A percentile compares a stretch with the other conserved stretches of the same genome.
Evolutionary conservation across 2,888 invertebrate species (phyloP).

Genomic region (Pharmacophagus antenor): DNA sequence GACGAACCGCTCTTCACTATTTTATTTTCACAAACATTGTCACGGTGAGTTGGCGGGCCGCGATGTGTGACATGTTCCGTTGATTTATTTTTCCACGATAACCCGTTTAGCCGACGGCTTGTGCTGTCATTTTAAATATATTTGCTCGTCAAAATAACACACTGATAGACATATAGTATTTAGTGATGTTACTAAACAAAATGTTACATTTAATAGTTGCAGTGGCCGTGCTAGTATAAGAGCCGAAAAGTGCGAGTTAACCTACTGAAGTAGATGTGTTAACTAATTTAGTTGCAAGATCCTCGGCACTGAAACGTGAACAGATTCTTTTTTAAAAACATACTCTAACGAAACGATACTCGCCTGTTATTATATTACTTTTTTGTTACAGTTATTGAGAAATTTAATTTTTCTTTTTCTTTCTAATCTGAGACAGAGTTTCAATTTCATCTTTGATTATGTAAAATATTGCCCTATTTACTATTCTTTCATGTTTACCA

Average conservation of each 20-base stretch:
- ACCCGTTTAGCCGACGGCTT: slow-evolving; percentile 14
- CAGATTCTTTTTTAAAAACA: too few relatives aligned
- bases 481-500: background rate
- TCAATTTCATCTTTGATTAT: background rate
- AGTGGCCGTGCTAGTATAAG: too few relatives aligned
- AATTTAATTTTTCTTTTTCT: too few relatives aligned
- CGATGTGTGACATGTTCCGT: slow-evolving; percentile 18
- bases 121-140: slow-evolving; percentile 20
- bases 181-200: background rate
- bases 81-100: slow-evolving; percentile 22
- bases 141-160: slow-evolving; percentile 7
- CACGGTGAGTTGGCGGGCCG: slow-evolving; percentile 20
- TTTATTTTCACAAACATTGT: slow-evolving; percentile 20
- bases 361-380: too few relatives aligned
- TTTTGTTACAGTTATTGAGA: too few relatives aligned
- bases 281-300: too few relatives aligned
- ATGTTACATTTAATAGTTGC: too few relatives aligned
- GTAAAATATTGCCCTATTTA: background rate
- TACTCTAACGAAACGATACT: too few relatives aligned
- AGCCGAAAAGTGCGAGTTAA: too few relatives aligned
- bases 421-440: too few relatives aligned
- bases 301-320: too few relatives aligned
- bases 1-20: background rate
- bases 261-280: too few relatives aligned
- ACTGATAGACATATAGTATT: slow-evolving; percentile 6